Base-by-base conservation (phyloP, 2,797 vertebrate genomes). In the Lophura swinhoii region DNA sequence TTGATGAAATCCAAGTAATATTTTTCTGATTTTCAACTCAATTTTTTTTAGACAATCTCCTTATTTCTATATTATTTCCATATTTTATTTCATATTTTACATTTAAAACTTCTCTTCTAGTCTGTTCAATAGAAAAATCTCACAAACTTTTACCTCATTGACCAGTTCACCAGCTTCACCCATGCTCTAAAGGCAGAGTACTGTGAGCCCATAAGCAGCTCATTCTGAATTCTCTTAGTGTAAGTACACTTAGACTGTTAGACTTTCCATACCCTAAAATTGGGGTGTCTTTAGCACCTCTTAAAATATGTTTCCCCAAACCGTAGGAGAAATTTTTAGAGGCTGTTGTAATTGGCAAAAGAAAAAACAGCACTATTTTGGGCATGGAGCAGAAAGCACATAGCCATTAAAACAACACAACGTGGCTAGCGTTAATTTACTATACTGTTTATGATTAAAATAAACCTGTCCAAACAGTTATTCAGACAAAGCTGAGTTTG, bases 391-490 rank as follows among this genome's bases (percentile, higher is more conserved):
- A 77, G 81, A 90, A 81, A 83, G 14, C 31, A 43, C 10, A 56
- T 29, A 75, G 73, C 59, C 56, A 94, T 78, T 95, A 94, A 75
- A 94, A 82, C 55, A 91, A 56, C 48, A 75, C 75, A 51, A 55
- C 46, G 13, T 56, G 62, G 69, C 46, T 53, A 87, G 18, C 31
- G 14, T 74, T 80, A 91, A 83, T 91, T 91, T 87, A 83, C 62
- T 66, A 2, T 8, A 28, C 29, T 93, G 91, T 95, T 96, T 94
- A 78, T 84, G 76, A 75, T 70, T 95, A 82, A 87, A 87, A 63
- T 39, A 83, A 78, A 86, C 70, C 79, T 95, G 92, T 89, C 91
- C 69, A 96, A 96, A 90, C 72, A 94, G 74, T 72, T 86, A 79
- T 49, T 80, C 75, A 85, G 69, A 74, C 3, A 0, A 79, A 80